A percentile compares a stretch with the other conserved stretches of the same genome.
Conservation (phyloP, 2,888 invertebrate species). For the Aethes cnicana region DNA sequence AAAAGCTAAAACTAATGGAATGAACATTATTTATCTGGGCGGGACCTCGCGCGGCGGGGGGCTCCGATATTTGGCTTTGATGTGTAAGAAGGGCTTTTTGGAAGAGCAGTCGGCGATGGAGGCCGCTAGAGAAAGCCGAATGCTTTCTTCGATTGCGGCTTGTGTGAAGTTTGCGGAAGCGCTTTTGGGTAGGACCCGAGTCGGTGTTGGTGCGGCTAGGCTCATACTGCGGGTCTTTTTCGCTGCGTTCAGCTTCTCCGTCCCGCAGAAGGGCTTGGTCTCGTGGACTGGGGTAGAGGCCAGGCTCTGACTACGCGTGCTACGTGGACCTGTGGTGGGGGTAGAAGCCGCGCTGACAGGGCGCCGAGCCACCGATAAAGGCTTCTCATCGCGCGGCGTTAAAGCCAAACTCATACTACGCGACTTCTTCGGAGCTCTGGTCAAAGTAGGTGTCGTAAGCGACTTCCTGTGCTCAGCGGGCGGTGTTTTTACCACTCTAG, state of each 20-base stretch:
- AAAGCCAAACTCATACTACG: too few species aligned
- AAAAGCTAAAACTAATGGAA: conserved; percentile 64
- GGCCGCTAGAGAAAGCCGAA: conserved; percentile 68
- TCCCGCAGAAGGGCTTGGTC: conserved; percentile 48
- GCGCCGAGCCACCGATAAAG: conserved; percentile 47
- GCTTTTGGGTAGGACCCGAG: conserved; percentile 56
- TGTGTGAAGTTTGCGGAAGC: conserved; percentile 65
- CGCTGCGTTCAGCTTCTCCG: conserved; percentile 45
- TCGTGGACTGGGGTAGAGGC: conserved; percentile 65
- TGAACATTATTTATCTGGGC: conserved; percentile 72
- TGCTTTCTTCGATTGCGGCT: conserved; percentile 76
- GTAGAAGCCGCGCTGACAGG: conserved; percentile 55
- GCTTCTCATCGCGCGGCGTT: too few species aligned
- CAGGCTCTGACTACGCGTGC: conserved; percentile 68
- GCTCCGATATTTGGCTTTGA: conserved; percentile 88
- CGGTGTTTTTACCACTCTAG: conserved; percentile 56
- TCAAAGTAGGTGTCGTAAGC: conserved; percentile 47
- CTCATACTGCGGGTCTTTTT: conserved; percentile 75
- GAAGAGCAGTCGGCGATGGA: conserved; percentile 60
- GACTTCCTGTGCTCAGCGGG: conserved; percentile 59
- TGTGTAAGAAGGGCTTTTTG: conserved; percentile 85
- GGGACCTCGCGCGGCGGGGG: conserved; percentile 84
- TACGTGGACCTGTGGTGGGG: conserved; percentile 47
- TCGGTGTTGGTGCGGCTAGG: conserved; percentile 54
- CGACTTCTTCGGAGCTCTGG: conserved; percentile 47